phyloP scores from a whole-genome alignment of 2,888 invertebrate species.

The Tortrix viridana region DNA sequence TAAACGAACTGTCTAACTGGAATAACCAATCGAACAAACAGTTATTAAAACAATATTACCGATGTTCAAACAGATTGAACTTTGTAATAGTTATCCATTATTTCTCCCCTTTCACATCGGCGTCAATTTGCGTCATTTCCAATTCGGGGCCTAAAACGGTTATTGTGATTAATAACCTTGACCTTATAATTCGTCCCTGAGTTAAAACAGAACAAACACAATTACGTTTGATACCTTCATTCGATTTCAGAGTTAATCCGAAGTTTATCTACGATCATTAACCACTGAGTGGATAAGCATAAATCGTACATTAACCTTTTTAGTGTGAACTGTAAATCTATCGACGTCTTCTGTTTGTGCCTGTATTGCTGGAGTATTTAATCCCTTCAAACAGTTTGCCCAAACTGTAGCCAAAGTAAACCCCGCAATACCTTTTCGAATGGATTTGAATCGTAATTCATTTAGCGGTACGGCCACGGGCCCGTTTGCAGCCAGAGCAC shows the following conservation, averaged over 20 bases:
- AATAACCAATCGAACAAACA: background rate
- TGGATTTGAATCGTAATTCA: slow-evolving; percentile 37
- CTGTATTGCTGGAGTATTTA: slow-evolving; percentile 1
- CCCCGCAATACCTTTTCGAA: slow-evolving; percentile 28
- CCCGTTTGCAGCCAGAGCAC: slow-evolving; percentile 32
- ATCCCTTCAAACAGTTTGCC: slow-evolving; percentile 26
- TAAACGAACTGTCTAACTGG: too few relatives aligned
- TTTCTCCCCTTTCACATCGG: slow-evolving; percentile 28
- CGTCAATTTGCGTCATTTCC: slow-evolving; percentile 29
- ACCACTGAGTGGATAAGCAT: background rate
- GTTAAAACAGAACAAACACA: slow-evolving; percentile 21
- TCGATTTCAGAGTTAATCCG: slow-evolving; percentile 26
- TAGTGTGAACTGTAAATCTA: background rate
- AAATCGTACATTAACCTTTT: background rate
- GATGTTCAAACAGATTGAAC: slow-evolving; percentile 29
- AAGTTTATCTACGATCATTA: slow-evolving; percentile 3
- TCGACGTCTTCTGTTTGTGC: background rate
- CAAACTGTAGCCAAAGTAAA: slow-evolving; percentile 24
- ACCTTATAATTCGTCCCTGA: slow-evolving; percentile 27
- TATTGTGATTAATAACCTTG: slow-evolving; percentile 36
- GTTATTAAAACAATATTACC: background rate
- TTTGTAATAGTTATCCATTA: slow-evolving; percentile 35
- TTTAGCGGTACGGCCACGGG: slow-evolving; percentile 22
- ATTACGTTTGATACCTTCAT: slow-evolving; percentile 28
- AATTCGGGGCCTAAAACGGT: slow-evolving; percentile 27